phyloP scores from a whole-genome alignment of 2,113 vertebrate genomes.

The Dolichallabes microphthalmus region DNA sequence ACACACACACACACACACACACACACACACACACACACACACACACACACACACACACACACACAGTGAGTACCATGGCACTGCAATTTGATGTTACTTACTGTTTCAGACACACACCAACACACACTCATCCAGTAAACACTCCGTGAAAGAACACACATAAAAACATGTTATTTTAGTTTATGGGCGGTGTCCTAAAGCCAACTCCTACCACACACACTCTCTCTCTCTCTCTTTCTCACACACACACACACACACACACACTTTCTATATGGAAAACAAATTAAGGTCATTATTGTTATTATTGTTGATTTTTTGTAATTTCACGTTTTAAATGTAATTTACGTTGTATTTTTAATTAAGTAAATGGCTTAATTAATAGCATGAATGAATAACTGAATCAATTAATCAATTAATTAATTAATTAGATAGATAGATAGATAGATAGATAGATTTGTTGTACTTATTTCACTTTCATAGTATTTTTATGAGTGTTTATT shows the following conservation, averaged over 20 bases:
- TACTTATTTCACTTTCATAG: no score
- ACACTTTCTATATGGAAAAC: not conserved
- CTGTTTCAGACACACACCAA: not conserved
- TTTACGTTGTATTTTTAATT: no score
- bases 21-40: not conserved
- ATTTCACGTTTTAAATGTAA: no score
- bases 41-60: not conserved
- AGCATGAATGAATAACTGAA: no score
- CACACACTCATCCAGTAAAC: slow-evolving; percentile 8
- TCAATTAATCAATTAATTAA: no score
- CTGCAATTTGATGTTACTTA: not conserved
- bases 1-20: not conserved
- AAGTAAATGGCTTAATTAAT: no score
- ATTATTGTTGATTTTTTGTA: not conserved
- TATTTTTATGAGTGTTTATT: no score
- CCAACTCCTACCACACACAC: not conserved
- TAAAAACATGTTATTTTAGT: slow-evolving; percentile 15
- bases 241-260: slow-evolving; percentile 12
- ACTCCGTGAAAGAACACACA: slow-evolving; percentile 6
- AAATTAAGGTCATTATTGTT: not conserved
- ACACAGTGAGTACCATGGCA: not conserved
- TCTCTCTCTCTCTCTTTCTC: not conserved
- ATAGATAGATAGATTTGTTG: no score
- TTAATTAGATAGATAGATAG: no score
- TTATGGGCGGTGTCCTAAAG: not conserved